phyloP scores from a whole-genome alignment of 1,140 invertebrate species.

The Ruditapes philippinarum region DNA sequence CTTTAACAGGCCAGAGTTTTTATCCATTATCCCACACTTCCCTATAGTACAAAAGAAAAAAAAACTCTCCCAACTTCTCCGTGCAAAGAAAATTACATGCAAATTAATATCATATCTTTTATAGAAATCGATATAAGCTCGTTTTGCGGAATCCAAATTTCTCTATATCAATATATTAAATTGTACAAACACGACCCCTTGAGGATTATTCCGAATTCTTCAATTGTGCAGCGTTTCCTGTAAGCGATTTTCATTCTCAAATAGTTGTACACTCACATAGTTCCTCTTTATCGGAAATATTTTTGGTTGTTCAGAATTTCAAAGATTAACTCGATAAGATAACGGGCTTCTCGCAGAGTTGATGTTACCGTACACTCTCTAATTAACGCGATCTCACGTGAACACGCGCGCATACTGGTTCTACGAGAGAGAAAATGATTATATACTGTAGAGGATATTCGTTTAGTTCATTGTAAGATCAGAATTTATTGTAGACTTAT shows the following conservation, averaged over 20 bases:
- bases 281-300: slow-evolving; percentile 15
- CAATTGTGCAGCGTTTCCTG: background rate
- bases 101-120: slow-evolving; percentile 22
- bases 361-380: background rate
- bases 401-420: no score
- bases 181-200: background rate
- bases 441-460: no score
- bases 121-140: slow-evolving; percentile 7
- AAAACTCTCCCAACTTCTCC: background rate
- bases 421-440: no score
- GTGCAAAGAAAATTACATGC: background rate
- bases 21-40: no score
- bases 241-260: background rate
- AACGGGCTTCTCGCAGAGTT: background rate
- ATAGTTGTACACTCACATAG: background rate
- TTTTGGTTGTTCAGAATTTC: slow-evolving; percentile 29
- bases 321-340: slow-evolving; percentile 42
- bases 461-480: no score
- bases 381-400: background rate
- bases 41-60: no score
- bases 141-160: background rate
- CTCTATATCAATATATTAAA: slow-evolving; percentile 3
- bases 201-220: background rate
- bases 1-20: no score
- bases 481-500: no score